These are phyloP conservation scores for Plotosus lineatus DNA, from an alignment of 2,113 vertebrate genomes.

Conservation along the genomic window DNA sequence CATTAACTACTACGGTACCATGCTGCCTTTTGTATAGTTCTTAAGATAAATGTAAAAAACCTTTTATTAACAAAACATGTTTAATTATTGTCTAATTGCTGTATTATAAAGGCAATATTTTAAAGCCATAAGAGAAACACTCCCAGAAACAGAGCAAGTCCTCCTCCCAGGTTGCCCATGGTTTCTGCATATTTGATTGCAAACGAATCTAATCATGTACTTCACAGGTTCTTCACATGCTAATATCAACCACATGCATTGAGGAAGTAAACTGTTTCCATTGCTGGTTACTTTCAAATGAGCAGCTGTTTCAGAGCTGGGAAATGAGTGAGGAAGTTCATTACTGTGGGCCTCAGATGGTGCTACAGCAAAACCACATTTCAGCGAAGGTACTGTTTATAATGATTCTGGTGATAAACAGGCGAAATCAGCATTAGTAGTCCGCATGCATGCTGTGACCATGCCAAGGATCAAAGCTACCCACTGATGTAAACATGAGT, in stretches of 20 bases:
- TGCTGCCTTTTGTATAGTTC: no score
- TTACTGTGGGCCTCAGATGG: not conserved
- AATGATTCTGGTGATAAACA: no score
- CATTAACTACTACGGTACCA: no score
- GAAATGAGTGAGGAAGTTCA: not conserved
- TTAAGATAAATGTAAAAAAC: not conserved
- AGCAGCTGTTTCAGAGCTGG: not conserved
- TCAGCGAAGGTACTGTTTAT: no score
- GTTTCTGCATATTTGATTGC: not conserved
- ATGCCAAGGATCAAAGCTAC: no score
- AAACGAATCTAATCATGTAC: not conserved
- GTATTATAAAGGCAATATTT: not conserved
- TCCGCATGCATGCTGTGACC: no score
- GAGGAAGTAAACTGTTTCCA: not conserved
- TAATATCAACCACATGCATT: not conserved
- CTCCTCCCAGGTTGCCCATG: no score
- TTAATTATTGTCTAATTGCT: not conserved
- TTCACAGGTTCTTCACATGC: not conserved
- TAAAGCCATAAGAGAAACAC: not conserved
- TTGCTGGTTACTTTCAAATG: not conserved
- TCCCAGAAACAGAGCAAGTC: not conserved
- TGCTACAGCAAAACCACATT: not conserved
- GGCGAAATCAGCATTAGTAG: no score
- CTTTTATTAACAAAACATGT: not conserved
- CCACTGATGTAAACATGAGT: no score